phyloP scores from a whole-genome alignment of 2,113 vertebrate genomes.

The Scolopax mira region DNA sequence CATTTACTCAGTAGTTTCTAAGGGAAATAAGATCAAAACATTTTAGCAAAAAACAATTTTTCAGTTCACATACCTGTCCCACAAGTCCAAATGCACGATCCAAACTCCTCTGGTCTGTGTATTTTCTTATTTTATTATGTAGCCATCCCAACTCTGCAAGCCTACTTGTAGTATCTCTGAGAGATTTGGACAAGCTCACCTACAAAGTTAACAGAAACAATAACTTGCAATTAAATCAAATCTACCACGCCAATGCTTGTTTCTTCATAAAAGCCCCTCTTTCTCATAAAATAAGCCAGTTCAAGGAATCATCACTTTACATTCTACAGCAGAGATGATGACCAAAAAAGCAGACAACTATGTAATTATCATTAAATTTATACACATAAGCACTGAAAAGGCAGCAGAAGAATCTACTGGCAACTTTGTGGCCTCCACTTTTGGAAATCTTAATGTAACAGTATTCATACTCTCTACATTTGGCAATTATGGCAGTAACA shows the following conservation, averaged over 20 bases:
- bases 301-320: not conserved
- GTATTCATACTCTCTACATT: not conserved
- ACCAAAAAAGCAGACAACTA: not conserved
- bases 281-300: not conserved
- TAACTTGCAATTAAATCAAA: not conserved
- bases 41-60: not conserved
- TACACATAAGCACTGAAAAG: not conserved
- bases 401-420: not conserved
- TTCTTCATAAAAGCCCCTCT: not conserved
- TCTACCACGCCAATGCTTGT: not conserved
- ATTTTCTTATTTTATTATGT: constrained; percentile 96
- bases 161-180: constrained; percentile 87
- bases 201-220: constrained; percentile 53
- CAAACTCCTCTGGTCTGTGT: constrained; percentile 90
- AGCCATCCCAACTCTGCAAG: constrained; percentile 95
- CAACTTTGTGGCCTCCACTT: not conserved
- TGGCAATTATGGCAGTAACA: not conserved
- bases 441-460: not conserved
- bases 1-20: not conserved
- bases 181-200: constrained; percentile 88
- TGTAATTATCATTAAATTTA: not conserved
- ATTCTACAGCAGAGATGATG: not conserved
- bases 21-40: not conserved
- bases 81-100: constrained; percentile 96
- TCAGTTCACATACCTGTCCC: constrained; percentile 84